A percentile compares a stretch with the other conserved stretches of the same genome.
Evolutionary conservation across 2,113 vertebrate genomes (phyloP).

Genomic region (Agelaius tricolor): DNA sequence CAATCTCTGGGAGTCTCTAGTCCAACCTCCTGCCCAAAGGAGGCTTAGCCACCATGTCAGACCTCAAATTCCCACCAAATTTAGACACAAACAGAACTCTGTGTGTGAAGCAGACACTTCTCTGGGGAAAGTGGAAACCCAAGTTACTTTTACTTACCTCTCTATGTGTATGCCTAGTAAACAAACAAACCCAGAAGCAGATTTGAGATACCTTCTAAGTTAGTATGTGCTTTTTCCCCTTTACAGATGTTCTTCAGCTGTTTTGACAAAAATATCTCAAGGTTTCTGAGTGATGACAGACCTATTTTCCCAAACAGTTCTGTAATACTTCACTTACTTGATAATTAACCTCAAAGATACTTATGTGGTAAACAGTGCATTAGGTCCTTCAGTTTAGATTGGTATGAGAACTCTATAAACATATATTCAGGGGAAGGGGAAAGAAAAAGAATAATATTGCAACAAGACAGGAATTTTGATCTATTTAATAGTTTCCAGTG

Average conservation of each 20-base stretch:
- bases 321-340: not conserved
- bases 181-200: not conserved
- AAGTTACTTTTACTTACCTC: not conserved
- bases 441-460: not conserved
- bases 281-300: not conserved
- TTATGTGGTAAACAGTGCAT: not conserved
- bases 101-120: not conserved
- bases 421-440: not conserved
- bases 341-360: not conserved
- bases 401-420: not conserved
- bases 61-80: not conserved
- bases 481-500: not conserved
- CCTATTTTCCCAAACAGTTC: not conserved
- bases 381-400: not conserved
- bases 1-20: not conserved
- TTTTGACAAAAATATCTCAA: not conserved
- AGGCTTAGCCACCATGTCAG: fast-evolving
- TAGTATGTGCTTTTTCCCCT: not conserved
- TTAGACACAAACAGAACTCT: not conserved
- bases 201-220: not conserved
- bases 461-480: not conserved
- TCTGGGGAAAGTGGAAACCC: not conserved
- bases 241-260: not conserved
- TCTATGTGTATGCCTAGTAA: not conserved
- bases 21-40: fast-evolving